Conservation (phyloP, 2,797 vertebrate species). For the Aselliscus stoliczkanus region DNA sequence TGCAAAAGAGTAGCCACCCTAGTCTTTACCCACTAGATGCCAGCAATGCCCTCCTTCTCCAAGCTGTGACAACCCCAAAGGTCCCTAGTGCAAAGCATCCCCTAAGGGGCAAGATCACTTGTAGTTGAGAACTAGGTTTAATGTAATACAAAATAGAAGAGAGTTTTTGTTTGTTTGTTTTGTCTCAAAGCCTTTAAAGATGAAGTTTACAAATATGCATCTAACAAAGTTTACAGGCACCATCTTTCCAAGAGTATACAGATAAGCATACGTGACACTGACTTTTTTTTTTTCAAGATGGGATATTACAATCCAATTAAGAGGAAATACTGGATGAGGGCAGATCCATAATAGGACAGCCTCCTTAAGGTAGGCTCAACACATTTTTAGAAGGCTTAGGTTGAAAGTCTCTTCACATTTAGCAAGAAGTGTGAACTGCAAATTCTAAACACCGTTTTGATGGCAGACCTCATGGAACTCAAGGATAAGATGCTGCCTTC, state of each 20-base stretch:
- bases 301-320: not conserved
- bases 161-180: not conserved
- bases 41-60: not conserved
- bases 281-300: not conserved
- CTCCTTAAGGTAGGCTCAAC: not conserved
- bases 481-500: not conserved
- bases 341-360: not conserved
- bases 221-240: not conserved
- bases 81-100: not conserved
- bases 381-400: not conserved
- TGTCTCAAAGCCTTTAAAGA: not conserved
- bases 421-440: not conserved
- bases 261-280: not conserved
- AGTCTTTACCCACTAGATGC: not conserved
- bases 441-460: not conserved
- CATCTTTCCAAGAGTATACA: not conserved
- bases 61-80: not conserved
- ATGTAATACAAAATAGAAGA: not conserved
- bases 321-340: not conserved
- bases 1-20: too few species aligned
- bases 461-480: rapidly evolving
- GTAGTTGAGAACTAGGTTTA: not conserved
- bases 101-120: not conserved
- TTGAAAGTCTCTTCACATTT: not conserved
- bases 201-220: not conserved